Base-by-base conservation (phyloP, 2,113 vertebrate species). In the Crotalus tigris region DNA sequence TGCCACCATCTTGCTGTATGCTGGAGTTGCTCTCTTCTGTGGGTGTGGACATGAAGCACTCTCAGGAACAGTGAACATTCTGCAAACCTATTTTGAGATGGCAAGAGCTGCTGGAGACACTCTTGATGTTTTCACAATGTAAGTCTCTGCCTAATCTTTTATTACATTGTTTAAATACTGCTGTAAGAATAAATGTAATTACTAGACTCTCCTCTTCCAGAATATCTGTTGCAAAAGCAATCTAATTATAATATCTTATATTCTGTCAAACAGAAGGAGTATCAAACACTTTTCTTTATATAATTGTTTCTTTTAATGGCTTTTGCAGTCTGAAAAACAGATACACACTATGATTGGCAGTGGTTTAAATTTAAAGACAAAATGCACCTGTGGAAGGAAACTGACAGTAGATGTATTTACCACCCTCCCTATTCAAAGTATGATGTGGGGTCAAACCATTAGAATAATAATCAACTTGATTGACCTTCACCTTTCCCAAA, bases 31-130 rank as follows among this genome's bases (percentile, higher is more conserved):
- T 0, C 98, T 99, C 49, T 99, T 99, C 98, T 99, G 99, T 93
- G 99, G 99, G 89, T 99, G 99, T 12, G 99, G 99, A 24, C 99
- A 99, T 94, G 99, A 99, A 97, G 99, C 99, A 1, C 98, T 99
- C 85, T 98, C 99, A 0, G 99, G 99, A 95, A 99, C 99, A 0
- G 99, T 99, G 97, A 99, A 98, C 96, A 99, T 99, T 96, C 98
- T 99, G 95, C 99, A 99, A 95, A 99, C 98, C 97, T 99, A 99
- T 97, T 99, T 99, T 93, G 99, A 99, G 96, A 98, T 99, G 98
- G 98, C 98, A 93, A 98, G 99, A 97, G 97, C 98, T 97, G 98
- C 99, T 61, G 98, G 98, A 96, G 99, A 99, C 49, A 97, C 98
- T 0, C 97, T 99, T 96, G 99, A 99, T 90, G 98, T 99, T 96